A percentile compares a stretch with the other conserved stretches of the same genome.
phyloP scores from a whole-genome alignment of 2,888 invertebrate species.

The Drosophila paranaensis region DNA sequence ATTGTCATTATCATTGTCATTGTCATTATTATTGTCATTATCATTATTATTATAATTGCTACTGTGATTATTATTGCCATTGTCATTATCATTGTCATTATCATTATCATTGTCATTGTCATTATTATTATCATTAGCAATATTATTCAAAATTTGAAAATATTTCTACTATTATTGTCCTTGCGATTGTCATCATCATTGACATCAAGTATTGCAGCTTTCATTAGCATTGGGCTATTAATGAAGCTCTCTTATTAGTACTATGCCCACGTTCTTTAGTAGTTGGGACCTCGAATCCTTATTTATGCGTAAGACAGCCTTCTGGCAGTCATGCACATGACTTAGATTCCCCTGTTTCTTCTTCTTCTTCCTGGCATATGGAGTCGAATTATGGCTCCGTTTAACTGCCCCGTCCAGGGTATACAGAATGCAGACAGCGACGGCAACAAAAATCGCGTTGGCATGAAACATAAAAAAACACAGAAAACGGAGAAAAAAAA shows the following conservation, averaged over 20 bases:
- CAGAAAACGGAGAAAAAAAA: slow-evolving; percentile 16
- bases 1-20: too few relatives aligned
- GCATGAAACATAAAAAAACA: slow-evolving; percentile 8
- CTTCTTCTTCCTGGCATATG: neutral
- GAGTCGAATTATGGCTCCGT: neutral
- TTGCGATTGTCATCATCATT: slow-evolving; percentile 1
- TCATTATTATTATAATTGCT: too few relatives aligned
- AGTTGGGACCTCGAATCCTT: too few relatives aligned
- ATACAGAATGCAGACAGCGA: slow-evolving; percentile 33
- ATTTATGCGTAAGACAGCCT: neutral
- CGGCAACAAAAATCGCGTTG: slow-evolving; percentile 16
- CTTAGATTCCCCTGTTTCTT: too few relatives aligned
- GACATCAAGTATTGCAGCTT: neutral
- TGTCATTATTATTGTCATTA: too few relatives aligned
- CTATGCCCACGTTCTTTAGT: too few relatives aligned
- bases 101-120: neutral
- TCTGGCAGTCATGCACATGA: neutral
- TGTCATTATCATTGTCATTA: neutral
- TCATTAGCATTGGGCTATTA: neutral
- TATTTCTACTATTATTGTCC: too few relatives aligned
- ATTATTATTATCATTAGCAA: too few relatives aligned
- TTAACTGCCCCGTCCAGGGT: neutral
- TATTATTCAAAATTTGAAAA: too few relatives aligned
- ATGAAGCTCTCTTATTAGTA: neutral
- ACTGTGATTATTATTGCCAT: neutral